Evolutionary conservation across 2,797 vertebrate species (phyloP).

Genomic region (Gouania willdenowi): DNA sequence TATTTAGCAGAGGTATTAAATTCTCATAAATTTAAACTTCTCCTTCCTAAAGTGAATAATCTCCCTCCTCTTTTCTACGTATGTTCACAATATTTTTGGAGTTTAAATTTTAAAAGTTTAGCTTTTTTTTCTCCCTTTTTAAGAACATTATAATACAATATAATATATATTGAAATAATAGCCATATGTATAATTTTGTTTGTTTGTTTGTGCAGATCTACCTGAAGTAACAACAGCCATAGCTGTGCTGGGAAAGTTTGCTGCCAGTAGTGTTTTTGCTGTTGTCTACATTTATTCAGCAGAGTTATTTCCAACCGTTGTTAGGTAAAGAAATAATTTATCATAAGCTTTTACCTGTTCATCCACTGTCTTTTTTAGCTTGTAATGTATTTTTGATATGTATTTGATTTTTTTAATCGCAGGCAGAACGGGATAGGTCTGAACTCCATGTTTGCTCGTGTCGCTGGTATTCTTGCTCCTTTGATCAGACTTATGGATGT

Average conservation of each 20-base stretch:
- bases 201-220: conserved; percentile 61
- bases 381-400: too few relatives aligned
- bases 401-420: too few relatives aligned
- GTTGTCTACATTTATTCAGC: conserved; percentile 78
- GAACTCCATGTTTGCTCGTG: conserved; percentile 72
- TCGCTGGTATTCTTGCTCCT: conserved; percentile 80
- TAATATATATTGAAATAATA: too few relatives aligned
- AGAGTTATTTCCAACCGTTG: conserved; percentile 83
- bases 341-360: too few relatives aligned
- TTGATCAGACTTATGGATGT: conserved; percentile 76
- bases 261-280: conserved; percentile 69
- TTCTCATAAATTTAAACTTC: too few relatives aligned
- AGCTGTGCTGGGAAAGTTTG: conserved; percentile 82
- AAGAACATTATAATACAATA: too few relatives aligned
- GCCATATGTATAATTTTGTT: neutral
- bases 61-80: too few relatives aligned
- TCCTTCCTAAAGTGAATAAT: too few relatives aligned
- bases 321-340: conserved; percentile 71
- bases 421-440: conserved; percentile 85
- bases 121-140: too few relatives aligned
- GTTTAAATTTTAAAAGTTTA: too few relatives aligned
- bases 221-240: conserved; percentile 69
- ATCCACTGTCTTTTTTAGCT: neutral
- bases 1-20: too few relatives aligned
- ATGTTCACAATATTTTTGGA: too few relatives aligned